Evolutionary conservation across 2,888 invertebrate genomes (phyloP).

Genomic region (Periphyllus acericola): DNA sequence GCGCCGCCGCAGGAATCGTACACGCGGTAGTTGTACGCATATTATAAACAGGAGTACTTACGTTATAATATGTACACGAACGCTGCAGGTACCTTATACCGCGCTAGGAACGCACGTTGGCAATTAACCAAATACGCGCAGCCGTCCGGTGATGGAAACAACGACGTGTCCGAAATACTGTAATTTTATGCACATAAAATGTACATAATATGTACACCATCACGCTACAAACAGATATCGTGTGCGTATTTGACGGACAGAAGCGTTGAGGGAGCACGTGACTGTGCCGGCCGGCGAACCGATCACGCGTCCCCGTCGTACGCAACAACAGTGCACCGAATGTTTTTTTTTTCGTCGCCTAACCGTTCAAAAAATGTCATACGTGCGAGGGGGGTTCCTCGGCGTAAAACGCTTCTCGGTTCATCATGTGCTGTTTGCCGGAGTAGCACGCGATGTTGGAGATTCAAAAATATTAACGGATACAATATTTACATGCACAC

Average conservation of each 20-base stretch:
- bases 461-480: background rate
- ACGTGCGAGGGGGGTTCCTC: background rate
- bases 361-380: background rate
- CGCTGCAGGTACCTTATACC: background rate
- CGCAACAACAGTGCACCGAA: background rate
- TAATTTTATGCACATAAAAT: no score
- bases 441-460: background rate
- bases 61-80: no score
- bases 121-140: background rate
- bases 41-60: background rate
- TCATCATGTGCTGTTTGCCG: background rate
- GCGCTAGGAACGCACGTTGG: background rate
- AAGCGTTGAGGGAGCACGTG: no score
- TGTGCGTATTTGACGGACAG: no score
- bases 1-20: conserved; percentile 22
- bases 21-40: background rate
- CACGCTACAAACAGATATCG: no score
- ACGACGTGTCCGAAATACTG: background rate
- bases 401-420: background rate
- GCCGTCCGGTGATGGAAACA: background rate
- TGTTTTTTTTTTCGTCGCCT: background rate
- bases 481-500: background rate
- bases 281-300: no score
- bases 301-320: background rate
- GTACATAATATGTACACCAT: no score